Base-by-base conservation (phyloP, 2,888 invertebrate species). In the Metallyticus violacea region DNA sequence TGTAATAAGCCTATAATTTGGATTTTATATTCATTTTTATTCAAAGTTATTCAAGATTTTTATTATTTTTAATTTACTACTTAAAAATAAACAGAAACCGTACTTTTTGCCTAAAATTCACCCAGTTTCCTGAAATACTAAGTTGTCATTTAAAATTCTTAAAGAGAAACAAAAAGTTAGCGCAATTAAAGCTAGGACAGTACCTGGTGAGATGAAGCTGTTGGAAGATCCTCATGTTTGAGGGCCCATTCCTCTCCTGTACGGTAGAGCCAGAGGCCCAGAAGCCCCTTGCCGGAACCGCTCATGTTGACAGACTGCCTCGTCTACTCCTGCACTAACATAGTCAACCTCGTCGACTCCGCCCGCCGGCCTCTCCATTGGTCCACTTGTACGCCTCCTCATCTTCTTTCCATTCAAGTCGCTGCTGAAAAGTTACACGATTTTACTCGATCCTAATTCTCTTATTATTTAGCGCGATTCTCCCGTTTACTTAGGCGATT, bases 261-360 rank as follows among this genome's bases (percentile, higher is more conserved):
- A 90, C 97, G 94, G 91, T 98, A 98, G 40, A 98, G 93, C 98
- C 98, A 98, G 88, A 98, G 93, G 9, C 97, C 98, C 78, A 98
- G 92, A 79, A 98, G 93, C 88, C 97, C 96, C 93, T 98, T 98
- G 28, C 98, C 98, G 76, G 97, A 97, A 86, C 96, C 97, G 93
- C 97, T 97, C 97, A 97, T 97, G 26, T 30, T 62, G 40, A 62
- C 40, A 62, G 40, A 62, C 40, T 62, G 40, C 40, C 15, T 62
- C 15, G 3, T 15, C 40, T 15, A 62, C 40, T 62, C 40, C 40
- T 15, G 15, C 40, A 62, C 40, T 62, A 15, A 9, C 40, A 62
- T 62, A 62, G 15, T 62, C 40, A 62, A 62, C 40, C 40, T 22
- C 40, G 22, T 62, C 40, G 40, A 62, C 40, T 62, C 40, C 40